These are phyloP conservation scores for Nudaria mundana DNA, from an alignment of 2,888 invertebrate species.

Conservation along the genomic window DNA sequence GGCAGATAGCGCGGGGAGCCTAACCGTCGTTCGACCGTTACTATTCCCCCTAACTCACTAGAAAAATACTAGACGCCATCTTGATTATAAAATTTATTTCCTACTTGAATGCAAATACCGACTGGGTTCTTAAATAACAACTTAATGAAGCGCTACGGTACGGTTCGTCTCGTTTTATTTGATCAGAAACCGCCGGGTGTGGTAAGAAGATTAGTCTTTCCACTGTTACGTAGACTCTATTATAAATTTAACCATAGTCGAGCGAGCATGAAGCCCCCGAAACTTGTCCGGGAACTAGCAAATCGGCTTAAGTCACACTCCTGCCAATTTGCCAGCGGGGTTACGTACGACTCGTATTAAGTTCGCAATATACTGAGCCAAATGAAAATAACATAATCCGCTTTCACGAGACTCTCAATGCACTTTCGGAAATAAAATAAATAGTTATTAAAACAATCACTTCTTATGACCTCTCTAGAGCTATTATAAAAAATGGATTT, in stretches of 20 bases:
- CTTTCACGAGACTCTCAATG: slow-evolving; percentile 62
- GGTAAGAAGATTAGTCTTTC: slow-evolving; percentile 62
- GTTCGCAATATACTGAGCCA: slow-evolving; percentile 37
- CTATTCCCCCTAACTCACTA: slow-evolving; percentile 75
- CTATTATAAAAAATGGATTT: slow-evolving; percentile 45
- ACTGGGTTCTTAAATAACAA: slow-evolving; percentile 50
- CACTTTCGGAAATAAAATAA: slow-evolving; percentile 62
- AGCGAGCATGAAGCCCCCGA: slow-evolving; percentile 52
- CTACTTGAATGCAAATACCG: slow-evolving; percentile 50
- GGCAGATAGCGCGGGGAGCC: slow-evolving; percentile 79
- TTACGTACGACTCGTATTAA: slow-evolving; percentile 23
- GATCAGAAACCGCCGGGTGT: slow-evolving; percentile 42
- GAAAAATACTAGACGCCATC: slow-evolving; percentile 77
- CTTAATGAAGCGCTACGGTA: too few relatives aligned
- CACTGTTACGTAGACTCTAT: slow-evolving; percentile 52
- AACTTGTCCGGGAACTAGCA: slow-evolving; percentile 46
- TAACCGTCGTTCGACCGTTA: slow-evolving; percentile 80
- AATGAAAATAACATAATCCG: slow-evolving; percentile 55
- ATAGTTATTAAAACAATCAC: slow-evolving; percentile 49
- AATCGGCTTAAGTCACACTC: slow-evolving; percentile 65
- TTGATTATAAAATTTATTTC: slow-evolving; percentile 52
- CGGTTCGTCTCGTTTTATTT: too few relatives aligned
- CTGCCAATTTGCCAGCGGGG: slow-evolving; percentile 43
- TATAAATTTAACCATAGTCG: slow-evolving; percentile 51
- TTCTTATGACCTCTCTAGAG: slow-evolving; percentile 52